A percentile compares a stretch with the other conserved stretches of the same genome.
phyloP scores from a whole-genome alignment of 2,888 invertebrate species.

The Troides helena region DNA sequence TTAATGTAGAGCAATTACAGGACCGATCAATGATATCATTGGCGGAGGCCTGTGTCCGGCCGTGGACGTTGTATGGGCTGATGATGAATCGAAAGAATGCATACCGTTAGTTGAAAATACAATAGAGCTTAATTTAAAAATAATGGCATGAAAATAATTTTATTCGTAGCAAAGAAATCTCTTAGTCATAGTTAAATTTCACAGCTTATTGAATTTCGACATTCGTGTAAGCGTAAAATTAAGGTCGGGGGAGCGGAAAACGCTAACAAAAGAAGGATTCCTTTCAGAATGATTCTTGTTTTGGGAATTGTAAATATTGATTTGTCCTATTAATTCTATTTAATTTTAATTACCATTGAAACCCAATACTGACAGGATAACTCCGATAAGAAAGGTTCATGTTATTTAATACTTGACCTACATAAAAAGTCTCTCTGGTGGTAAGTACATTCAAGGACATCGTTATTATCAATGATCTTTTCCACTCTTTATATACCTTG shows the following conservation, averaged over 20 bases:
- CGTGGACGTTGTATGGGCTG: too few species aligned
- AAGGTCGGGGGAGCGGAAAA: constrained; percentile 21
- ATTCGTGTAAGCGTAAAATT: constrained; percentile 28
- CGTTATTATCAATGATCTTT: too few species aligned
- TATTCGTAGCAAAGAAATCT: constrained; percentile 12
- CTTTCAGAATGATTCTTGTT: constrained; percentile 18
- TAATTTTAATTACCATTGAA: not conserved
- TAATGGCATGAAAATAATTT: not conserved
- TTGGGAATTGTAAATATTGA: constrained; percentile 11
- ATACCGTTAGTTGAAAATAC: not conserved
- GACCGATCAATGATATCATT: too few species aligned
- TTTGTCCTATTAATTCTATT: constrained; percentile 2
- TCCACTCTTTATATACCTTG: too few species aligned
- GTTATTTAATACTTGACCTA: too few species aligned
- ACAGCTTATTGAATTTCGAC: constrained; percentile 28
- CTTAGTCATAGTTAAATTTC: constrained; percentile 24
- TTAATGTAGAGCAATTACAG: too few species aligned
- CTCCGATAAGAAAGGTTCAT: too few species aligned
- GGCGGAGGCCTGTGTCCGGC: too few species aligned
- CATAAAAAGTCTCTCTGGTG: too few species aligned
- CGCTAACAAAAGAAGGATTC: constrained; percentile 23
- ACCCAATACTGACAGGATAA: too few species aligned
- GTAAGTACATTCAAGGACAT: too few species aligned
- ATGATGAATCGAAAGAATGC: too few species aligned
- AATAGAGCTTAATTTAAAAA: not conserved